These are phyloP conservation scores for Amblyopsis rosae DNA, from an alignment of 2,113 vertebrate species.

Conservation along the genomic window DNA sequence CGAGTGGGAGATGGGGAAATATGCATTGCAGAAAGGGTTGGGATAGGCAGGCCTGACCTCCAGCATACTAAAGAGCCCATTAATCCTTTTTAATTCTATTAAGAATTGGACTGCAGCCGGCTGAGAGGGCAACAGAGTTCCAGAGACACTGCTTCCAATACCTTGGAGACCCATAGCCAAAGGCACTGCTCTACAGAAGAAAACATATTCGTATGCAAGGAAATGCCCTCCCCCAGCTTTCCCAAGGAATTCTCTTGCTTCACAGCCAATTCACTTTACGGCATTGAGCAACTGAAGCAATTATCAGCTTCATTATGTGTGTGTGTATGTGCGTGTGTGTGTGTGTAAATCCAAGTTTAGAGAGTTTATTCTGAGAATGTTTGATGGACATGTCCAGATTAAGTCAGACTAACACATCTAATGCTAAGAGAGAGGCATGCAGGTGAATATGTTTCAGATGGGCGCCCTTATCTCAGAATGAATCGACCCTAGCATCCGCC, in stretches of 20 bases:
- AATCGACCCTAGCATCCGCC: conserved; percentile 20
- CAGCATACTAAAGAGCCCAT: conserved; percentile 63
- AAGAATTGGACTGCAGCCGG: conserved; percentile 55
- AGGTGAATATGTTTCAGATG: conserved; percentile 53
- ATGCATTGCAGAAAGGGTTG: conserved; percentile 40
- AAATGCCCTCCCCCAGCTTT: conserved; percentile 21
- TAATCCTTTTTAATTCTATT: conserved; percentile 72
- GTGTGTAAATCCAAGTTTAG: conserved; percentile 2
- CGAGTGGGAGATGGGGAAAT: conserved; percentile 54
- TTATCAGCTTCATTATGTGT: conserved; percentile 1
- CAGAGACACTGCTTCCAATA: conserved; percentile 33
- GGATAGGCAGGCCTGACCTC: conserved; percentile 42
- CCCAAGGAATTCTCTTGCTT: not conserved
- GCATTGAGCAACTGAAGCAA: conserved; percentile 31
- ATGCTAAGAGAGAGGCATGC: conserved; percentile 30
- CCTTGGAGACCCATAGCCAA: conserved; percentile 33
- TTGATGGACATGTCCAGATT: conserved; percentile 13
- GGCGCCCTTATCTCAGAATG: conserved; percentile 29
- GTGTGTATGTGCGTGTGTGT: too few relatives aligned
- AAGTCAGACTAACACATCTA: conserved; percentile 24
- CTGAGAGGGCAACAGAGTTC: conserved; percentile 54
- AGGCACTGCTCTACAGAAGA: conserved; percentile 37
- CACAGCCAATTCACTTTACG: conserved; percentile 31
- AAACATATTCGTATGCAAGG: conserved; percentile 11
- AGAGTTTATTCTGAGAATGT: conserved; percentile 18